Percentiles rank a stretch among this genome's conserved stretches.
Conservation (phyloP, 2,888 invertebrate genomes). For the Ennomos erosarius region DNA sequence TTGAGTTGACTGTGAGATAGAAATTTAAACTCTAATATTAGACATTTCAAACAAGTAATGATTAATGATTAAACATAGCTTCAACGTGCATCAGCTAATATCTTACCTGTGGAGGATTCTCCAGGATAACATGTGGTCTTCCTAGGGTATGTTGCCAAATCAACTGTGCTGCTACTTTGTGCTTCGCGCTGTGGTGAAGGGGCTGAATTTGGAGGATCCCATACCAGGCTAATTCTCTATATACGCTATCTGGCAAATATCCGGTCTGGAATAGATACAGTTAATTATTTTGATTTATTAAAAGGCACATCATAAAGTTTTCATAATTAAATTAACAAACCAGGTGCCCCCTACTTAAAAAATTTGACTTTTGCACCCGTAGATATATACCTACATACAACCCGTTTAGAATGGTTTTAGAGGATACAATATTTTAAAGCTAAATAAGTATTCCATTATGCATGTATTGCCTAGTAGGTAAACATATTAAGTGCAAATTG, state of each 20-base stretch:
- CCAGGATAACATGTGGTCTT: constrained; percentile 77
- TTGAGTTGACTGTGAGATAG: constrained; percentile 65
- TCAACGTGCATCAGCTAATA: constrained; percentile 4
- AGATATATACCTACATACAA: no score
- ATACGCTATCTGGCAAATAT: constrained; percentile 77
- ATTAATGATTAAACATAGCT: no score
- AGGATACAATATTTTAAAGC: no score
- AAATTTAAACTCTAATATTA: background rate
- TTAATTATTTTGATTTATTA: background rate
- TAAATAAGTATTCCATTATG: no score
- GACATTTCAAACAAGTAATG: no score
- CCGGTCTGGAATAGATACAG: constrained; percentile 63
- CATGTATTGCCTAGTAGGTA: no score
- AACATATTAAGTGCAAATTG: no score
- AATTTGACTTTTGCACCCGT: no score
- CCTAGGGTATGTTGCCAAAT: constrained; percentile 82
- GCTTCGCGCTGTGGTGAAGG: constrained; percentile 74
- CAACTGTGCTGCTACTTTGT: constrained; percentile 74
- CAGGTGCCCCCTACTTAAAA: no score
- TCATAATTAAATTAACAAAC: no score
- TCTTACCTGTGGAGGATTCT: constrained; percentile 74
- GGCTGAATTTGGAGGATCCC: constrained; percentile 79
- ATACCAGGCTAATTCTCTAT: constrained; percentile 80
- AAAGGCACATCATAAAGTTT: no score
- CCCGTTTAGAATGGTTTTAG: no score